Conservation (phyloP, 2,888 invertebrate genomes). For the Myathropa florea region DNA sequence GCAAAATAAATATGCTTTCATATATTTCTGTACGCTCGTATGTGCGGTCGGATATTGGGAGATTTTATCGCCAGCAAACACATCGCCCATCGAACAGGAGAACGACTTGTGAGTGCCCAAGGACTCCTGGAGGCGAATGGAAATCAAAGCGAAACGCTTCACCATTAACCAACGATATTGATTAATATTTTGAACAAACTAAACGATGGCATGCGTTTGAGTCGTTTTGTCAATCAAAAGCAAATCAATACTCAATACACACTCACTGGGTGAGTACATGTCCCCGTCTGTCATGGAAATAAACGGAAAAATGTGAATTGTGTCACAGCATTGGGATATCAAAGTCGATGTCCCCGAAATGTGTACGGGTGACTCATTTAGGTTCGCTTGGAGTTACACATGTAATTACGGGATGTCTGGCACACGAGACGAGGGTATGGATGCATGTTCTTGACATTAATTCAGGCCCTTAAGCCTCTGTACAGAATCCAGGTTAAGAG, state of each 20-base stretch:
- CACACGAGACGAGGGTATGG: neutral
- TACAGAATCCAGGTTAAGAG: neutral
- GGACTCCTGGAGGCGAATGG: neutral
- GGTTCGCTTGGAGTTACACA: neutral
- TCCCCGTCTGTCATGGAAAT: too few relatives aligned
- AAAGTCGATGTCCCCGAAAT: neutral
- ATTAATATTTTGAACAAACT: neutral
- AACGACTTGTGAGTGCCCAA: neutral
- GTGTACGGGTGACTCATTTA: neutral
- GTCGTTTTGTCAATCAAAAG: neutral
- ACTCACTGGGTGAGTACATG: too few relatives aligned
- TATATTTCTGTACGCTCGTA: constrained; percentile 13
- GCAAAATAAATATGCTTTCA: constrained; percentile 36
- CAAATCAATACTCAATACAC: neutral
- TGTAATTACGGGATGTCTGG: neutral
- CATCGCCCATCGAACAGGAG: constrained; percentile 21
- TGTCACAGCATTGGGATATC: neutral
- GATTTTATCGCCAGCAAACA: constrained; percentile 54
- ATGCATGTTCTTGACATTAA: neutral
- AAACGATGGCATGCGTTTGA: neutral
- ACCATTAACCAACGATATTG: neutral
- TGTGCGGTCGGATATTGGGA: constrained; percentile 61
- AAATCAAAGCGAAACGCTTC: neutral
- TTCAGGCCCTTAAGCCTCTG: too few relatives aligned
- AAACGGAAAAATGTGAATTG: neutral